A percentile compares a stretch with the other conserved stretches of the same genome.
phyloP scores from a whole-genome alignment of 2,113 vertebrate species.

The Manacus vitellinus region DNA sequence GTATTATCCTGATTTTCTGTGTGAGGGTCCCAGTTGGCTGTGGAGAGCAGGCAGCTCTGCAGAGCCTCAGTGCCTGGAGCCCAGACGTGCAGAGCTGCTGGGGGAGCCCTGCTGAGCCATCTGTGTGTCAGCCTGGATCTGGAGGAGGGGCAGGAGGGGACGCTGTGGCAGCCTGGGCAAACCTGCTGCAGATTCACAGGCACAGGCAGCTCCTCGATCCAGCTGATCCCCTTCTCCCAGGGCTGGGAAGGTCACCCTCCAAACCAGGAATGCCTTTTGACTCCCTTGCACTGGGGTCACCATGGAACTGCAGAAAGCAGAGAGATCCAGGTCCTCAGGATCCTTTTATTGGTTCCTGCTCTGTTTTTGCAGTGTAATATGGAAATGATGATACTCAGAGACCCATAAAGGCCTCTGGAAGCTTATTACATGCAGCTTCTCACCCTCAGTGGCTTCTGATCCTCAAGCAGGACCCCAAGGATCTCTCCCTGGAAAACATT shows the following conservation, averaged over 20 bases:
- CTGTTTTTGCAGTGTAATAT: background rate
- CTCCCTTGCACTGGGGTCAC: background rate
- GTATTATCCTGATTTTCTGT: background rate
- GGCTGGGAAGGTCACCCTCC: background rate
- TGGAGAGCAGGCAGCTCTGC: background rate
- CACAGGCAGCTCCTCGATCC: background rate
- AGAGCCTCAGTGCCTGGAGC: constrained; percentile 39
- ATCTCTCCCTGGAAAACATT: background rate
- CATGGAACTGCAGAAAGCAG: background rate
- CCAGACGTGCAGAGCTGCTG: constrained; percentile 63
- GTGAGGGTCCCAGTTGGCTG: background rate
- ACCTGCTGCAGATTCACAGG: background rate
- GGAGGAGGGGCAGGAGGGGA: background rate
- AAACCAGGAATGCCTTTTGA: background rate
- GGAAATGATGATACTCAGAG: background rate
- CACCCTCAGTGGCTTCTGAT: background rate
- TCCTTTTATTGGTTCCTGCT: background rate
- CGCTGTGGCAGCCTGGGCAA: constrained; percentile 12
- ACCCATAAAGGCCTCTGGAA: background rate
- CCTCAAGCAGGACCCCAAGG: background rate
- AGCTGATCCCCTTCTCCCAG: background rate
- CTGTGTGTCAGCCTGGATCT: constrained; percentile 14
- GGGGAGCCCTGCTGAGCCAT: constrained; percentile 12
- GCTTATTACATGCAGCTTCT: background rate
- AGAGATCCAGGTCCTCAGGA: background rate